These are phyloP conservation scores for Athrips mouffetella DNA, from an alignment of 2,888 invertebrate genomes.

Conservation along the genomic window DNA sequence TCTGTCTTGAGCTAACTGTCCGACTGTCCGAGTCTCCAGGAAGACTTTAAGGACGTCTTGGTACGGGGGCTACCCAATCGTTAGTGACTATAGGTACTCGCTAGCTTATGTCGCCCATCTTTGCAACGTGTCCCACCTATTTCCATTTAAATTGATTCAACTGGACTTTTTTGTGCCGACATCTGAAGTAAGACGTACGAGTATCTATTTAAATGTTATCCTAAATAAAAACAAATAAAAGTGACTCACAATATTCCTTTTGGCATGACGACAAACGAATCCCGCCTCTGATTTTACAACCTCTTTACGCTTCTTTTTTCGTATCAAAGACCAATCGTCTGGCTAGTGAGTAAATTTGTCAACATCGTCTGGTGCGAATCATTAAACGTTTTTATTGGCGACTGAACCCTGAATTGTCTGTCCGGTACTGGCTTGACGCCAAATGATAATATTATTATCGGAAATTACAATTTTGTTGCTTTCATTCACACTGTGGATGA, in stretches of 20 bases:
- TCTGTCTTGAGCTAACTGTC: no score
- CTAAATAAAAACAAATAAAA: neutral
- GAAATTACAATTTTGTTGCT: neutral
- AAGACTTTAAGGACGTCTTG: no score
- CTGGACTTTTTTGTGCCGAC: no score
- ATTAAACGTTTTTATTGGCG: constrained; percentile 13
- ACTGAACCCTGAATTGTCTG: constrained; percentile 4
- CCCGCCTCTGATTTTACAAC: neutral
- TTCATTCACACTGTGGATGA: no score
- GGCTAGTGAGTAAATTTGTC: constrained; percentile 16
- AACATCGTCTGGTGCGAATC: constrained; percentile 9
- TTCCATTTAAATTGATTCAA: no score
- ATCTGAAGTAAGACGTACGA: no score
- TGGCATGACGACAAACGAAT: neutral
- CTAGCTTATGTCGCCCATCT: no score
- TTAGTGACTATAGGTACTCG: no score
- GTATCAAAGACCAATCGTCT: constrained; percentile 6
- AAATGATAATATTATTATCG: neutral
- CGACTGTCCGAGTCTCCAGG: no score
- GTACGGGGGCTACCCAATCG: no score
- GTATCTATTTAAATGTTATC: no score
- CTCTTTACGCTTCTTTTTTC: constrained; percentile 6
- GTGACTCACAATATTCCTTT: neutral
- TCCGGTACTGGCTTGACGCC: constrained; percentile 3
- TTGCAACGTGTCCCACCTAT: no score